Evolutionary conservation across 2,113 vertebrate species (phyloP), one percentile per base, ranked within the genome.

Genomic region (Hirundichthys speculiger): DNA sequence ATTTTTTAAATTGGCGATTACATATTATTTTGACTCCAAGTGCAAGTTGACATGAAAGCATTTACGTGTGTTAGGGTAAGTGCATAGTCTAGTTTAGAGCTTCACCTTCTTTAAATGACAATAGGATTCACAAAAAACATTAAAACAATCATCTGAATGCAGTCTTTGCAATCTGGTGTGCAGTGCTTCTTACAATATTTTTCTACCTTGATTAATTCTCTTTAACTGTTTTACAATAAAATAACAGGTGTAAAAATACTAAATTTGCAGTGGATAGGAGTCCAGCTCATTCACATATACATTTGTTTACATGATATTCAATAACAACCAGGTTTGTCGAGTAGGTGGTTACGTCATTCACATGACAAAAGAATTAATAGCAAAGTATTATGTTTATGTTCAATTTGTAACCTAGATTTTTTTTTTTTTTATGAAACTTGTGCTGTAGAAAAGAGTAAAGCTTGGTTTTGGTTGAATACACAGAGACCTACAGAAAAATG

Each of bases 401-500:
- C n/a, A n/a, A n/a, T n/a, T n/a, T n/a, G n/a, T n/a, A n/a, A n/a
- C n/a, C n/a, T n/a, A n/a, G n/a, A n/a, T n/a, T n/a, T n/a, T n/a
- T n/a, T n/a, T n/a, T n/a, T n/a, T n/a, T n/a, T n/a, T n/a, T n/a
- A n/a, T n/a, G n/a, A n/a, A n/a, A n/a, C n/a, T n/a, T n/a, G n/a
- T n/a, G n/a, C 58, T 41, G 24, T 18, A 56, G 15, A 24, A 3
- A 27, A 19, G 43, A 34, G 4, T 59, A 50, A 60, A 0, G 43
- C 0, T 52, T 51, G 62, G 20, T 25, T 55, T 30, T 40, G 30
- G 8, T 5, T 38, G 20, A 20, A 49, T 34, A 56, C 3, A 24
- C 2, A 49, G 12, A 51, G 13, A 40, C 13, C 49, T 63, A 75
- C 13, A 60, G 71, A n/a, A 69, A 79, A 21, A 74, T 67, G 42